Conservation (phyloP, 1,140 invertebrate genomes). For the Euglossa dilemma region DNA sequence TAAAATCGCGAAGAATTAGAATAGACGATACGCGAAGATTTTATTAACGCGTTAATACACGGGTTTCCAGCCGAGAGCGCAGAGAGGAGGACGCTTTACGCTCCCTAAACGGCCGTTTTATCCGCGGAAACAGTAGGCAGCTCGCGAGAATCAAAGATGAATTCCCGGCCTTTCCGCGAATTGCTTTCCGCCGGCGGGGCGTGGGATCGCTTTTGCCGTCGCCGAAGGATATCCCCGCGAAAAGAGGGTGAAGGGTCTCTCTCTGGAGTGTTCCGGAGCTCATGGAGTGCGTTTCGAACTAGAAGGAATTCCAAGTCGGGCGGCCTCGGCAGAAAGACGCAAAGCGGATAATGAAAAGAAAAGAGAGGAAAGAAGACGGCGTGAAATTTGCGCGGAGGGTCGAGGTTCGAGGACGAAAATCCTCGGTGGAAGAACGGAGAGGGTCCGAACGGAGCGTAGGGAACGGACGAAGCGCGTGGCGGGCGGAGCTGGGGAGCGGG, state of each 20-base stretch:
- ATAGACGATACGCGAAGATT: no score
- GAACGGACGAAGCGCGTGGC: not conserved
- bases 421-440: not conserved
- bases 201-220: constrained; percentile 20
- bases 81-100: no score
- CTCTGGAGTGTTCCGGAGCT: constrained; percentile 3
- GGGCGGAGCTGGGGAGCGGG: not conserved
- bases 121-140: not conserved
- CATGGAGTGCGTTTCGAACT: not conserved
- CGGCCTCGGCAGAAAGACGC: constrained; percentile 4
- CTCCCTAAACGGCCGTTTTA: not conserved
- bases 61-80: no score
- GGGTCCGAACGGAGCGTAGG: not conserved
- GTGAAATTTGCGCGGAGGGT: constrained; percentile 58
- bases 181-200: not conserved
- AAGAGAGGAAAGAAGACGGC: constrained; percentile 25
- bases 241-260: not conserved
- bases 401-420: not conserved
- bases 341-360: constrained; percentile 32
- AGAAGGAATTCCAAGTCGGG: constrained; percentile 1
- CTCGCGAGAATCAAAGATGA: constrained; percentile 33
- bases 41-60: no score
- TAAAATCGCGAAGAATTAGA: no score
- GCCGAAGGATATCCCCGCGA: constrained; percentile 27
- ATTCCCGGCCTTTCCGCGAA: constrained; percentile 20